Evolutionary conservation across 2,797 vertebrate genomes (phyloP), one percentile per base, ranked within the genome.

Genomic region (Esox masquinongy): DNA sequence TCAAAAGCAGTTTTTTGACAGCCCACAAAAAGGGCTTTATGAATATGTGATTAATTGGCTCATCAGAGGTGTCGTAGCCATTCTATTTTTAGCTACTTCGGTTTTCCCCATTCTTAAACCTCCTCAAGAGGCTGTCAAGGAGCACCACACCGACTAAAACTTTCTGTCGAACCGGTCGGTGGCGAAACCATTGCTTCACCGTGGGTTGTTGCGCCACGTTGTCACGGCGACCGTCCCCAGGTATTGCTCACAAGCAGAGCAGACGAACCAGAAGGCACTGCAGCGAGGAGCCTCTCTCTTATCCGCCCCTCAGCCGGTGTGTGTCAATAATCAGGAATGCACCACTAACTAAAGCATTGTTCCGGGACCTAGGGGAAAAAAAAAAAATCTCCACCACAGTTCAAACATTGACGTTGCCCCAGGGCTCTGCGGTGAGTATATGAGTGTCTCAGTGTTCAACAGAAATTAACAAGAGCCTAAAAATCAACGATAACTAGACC

Each of bases 141-240:
- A 72, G 50, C 43, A 17, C 47, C 24, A 24, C 24, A 47, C 4
- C n/a, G 51, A 49, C 39, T 19, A 78, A 89, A 47, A 8, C 91
- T 95, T 91, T 95, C 94, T 92, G 94, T 92, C 91, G 77, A 95
- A 95, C 95, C 92, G 90, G 95, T 95, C 94, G 89, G 91, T 86
- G 93, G 89, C 72, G 82, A 84, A 92, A 85, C 92, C 91, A 83
- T 82, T 83, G 84, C 90, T 91, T 93, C 88, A 80, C 84, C 93
- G 88, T 90, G 89, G 43, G 17, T 53, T 53, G 51, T 53, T 1
- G 74, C 92, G 90, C 91, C 84, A 90, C 74, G 90, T 94, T 77
- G 24, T 82, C 92, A 92, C 78, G 68, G 91, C 89, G 82, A 61
- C 56, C 56, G 12, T 14, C 22, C 88, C 88, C 94, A 94, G 92